These are phyloP conservation scores for Hypotaenidia okinawae DNA, from an alignment of 2,797 vertebrate genomes.

Conservation along the genomic window DNA sequence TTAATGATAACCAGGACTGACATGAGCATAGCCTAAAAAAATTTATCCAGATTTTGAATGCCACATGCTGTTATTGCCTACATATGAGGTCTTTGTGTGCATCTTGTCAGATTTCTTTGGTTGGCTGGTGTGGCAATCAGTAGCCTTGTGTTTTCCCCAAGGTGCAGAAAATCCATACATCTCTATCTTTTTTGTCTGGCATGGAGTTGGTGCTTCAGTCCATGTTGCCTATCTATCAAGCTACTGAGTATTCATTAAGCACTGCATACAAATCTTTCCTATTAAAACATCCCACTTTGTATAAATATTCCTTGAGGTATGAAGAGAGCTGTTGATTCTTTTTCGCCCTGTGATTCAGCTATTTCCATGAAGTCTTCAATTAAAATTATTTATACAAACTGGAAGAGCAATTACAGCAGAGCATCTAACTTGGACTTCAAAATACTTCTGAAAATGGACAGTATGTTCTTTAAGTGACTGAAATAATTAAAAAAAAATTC, in stretches of 20 bases:
- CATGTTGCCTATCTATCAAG: neutral
- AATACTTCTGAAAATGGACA: neutral
- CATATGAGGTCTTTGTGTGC: neutral
- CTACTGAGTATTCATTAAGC: neutral
- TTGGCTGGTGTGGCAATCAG: neutral
- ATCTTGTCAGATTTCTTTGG: neutral
- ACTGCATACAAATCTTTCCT: neutral
- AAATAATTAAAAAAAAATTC: neutral
- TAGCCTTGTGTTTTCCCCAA: neutral
- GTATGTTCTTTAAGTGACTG: neutral
- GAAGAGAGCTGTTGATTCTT: neutral
- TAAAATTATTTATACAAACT: conserved; percentile 1
- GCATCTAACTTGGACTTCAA: neutral
- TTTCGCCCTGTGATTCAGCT: neutral
- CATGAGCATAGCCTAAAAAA: neutral
- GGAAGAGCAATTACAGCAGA: neutral
- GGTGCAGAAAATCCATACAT: neutral
- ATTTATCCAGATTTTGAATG: neutral
- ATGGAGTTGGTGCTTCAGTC: neutral
- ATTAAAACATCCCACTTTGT: neutral
- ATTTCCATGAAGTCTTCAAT: conserved; percentile 8
- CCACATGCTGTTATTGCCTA: neutral
- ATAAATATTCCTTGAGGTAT: neutral
- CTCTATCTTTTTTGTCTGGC: neutral
- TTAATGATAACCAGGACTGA: neutral